phyloP scores from a whole-genome alignment of 2,797 vertebrate species.

The Malurus splendens region DNA sequence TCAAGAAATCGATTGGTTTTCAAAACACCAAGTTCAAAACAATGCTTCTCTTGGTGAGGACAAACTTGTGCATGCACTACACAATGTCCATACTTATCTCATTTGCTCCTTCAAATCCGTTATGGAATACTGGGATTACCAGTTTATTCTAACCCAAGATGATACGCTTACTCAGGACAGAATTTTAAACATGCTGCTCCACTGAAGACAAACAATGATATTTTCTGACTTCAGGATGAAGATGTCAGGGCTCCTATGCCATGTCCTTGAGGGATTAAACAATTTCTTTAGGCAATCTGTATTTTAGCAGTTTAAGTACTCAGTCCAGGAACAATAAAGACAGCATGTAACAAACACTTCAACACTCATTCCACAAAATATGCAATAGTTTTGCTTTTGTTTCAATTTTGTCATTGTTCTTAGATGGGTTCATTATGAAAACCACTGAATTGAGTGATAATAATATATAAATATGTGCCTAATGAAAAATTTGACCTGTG shows the following conservation, averaged over 20 bases:
- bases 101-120: background rate
- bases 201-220: background rate
- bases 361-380: background rate
- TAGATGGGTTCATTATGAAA: background rate
- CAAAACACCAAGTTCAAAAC: background rate
- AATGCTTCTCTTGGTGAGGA: background rate
- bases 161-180: background rate
- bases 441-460: background rate
- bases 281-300: background rate
- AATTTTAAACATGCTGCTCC: background rate
- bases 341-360: background rate
- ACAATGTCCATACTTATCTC: rapidly evolving
- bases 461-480: background rate
- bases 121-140: background rate
- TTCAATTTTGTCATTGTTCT: background rate
- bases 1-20: background rate
- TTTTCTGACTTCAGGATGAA: background rate
- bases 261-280: background rate
- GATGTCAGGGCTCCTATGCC: background rate
- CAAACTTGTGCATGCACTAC: background rate
- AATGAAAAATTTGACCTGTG: background rate
- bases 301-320: background rate
- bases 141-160: background rate
- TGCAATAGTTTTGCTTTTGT: background rate
- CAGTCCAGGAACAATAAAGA: background rate